Percentiles rank a stretch among this genome's conserved stretches.
These are phyloP conservation scores for Mohoua ochrocephala DNA, from an alignment of 2,113 vertebrate species.

Conservation along the genomic window DNA sequence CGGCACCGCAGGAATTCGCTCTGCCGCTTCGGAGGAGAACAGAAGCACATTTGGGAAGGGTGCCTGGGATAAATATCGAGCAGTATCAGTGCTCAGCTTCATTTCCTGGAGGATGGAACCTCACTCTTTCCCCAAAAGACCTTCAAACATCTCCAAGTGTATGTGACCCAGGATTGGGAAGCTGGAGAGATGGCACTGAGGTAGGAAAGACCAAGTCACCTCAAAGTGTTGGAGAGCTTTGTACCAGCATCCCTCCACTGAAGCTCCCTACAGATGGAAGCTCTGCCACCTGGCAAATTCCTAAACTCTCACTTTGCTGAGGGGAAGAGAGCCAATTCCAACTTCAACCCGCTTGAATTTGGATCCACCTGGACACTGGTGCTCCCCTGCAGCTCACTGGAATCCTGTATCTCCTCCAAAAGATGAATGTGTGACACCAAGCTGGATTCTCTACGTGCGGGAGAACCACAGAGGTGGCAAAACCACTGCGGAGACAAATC, in stretches of 20 bases:
- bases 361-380: not conserved
- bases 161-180: accelerated
- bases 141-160: accelerated
- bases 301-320: not conserved
- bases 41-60: not conserved
- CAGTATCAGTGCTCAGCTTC: accelerated
- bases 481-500: not conserved
- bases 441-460: not conserved
- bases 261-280: not conserved
- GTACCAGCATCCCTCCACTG: not conserved
- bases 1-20: slow-evolving; percentile 79
- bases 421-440: accelerated
- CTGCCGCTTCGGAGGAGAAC: slow-evolving; percentile 69
- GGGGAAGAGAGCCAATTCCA: not conserved
- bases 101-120: not conserved
- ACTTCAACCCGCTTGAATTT: not conserved
- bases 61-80: accelerated
- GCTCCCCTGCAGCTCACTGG: not conserved
- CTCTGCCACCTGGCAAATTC: not conserved
- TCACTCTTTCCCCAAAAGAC: not conserved
- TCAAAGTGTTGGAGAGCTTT: not conserved
- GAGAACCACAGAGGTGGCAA: not conserved
- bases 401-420: not conserved
- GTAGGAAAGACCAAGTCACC: not conserved
- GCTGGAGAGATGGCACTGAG: not conserved